Percentiles rank a stretch among this genome's conserved stretches.
These are phyloP conservation scores for Diglossa brunneiventris DNA, from an alignment of 2,113 vertebrate genomes.

Conservation along the genomic window DNA sequence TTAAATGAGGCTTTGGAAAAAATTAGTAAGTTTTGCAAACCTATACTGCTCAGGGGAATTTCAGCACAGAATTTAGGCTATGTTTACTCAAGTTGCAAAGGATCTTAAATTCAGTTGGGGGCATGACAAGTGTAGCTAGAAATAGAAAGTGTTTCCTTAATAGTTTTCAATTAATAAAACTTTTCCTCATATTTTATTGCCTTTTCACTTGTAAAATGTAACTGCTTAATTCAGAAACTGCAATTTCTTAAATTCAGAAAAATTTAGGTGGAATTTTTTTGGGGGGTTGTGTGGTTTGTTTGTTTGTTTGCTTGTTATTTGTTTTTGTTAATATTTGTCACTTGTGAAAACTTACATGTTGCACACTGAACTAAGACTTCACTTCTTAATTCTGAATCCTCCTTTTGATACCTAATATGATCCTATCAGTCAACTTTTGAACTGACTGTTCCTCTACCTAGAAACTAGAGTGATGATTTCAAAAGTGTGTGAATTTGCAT, in stretches of 20 bases:
- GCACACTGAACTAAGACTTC: not conserved
- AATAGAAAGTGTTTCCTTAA: not conserved
- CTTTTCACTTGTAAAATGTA: not conserved
- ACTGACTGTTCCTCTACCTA: not conserved
- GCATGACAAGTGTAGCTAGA: not conserved
- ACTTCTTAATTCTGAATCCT: not conserved
- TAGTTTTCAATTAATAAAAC: not conserved
- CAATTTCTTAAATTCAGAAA: not conserved
- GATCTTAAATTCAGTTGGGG: not conserved
- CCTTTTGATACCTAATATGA: not conserved
- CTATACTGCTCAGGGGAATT: not conserved
- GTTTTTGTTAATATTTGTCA: not conserved
- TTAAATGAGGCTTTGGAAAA: not conserved
- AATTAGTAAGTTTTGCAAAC: not conserved
- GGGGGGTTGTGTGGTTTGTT: too few relatives aligned
- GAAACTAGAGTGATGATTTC: not conserved
- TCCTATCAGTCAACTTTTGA: not conserved
- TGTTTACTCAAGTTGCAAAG: not conserved
- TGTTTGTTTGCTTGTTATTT: too few relatives aligned
- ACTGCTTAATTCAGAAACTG: not conserved
- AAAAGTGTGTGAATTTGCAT: not conserved
- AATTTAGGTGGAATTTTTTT: not conserved
- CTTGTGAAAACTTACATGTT: not conserved
- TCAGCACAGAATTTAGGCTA: not conserved
- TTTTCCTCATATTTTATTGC: not conserved